Base-by-base conservation (phyloP, 2,113 vertebrate genomes). In the Cyphomyrus discorhynchus region DNA sequence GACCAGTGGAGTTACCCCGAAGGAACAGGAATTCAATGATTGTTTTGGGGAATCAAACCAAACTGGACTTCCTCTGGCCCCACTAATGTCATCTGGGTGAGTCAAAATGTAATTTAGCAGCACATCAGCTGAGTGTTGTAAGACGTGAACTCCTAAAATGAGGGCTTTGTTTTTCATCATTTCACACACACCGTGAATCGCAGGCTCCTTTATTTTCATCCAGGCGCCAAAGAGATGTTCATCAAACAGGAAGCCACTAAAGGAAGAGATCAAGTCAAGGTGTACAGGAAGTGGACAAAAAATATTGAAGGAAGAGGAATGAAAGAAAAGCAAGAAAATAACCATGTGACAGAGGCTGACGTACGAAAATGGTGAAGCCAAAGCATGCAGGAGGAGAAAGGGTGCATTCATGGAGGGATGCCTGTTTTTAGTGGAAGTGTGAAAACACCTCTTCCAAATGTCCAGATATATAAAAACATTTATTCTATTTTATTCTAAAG, bases 11-110 rank as follows among this genome's bases (percentile, higher is more conserved):
- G 47, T 11, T 93, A 35, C 94, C 91, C n/a, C 94, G 93, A 89
- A 94, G 90, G 83, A 95, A 96, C 93, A 96, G 97, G 92, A 97
- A 95, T 94, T 97, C 97, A 52, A 96, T 97, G 97, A 97, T 96
- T 1, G 46, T 94, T 88, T 91, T 97, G 91, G 95, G 95, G 42
- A 95, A 96, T 88, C 94, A 95, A 21, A 94, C 88, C 89, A 95
- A 94, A 92, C 82, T 95, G 53, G 96, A 97, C 92, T 94, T 95
- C 74, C 46, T 92, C 1, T 97, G 96, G 96, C 92, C 94, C 45
- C 91, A 94, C 31, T 95, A 93, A 91, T 11, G 50, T 52, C 66
- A 15, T 46, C 35, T 80, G 93, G 93, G 94, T 94, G 85, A 58
- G 82, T n/a, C 8, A 8, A 31, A 27, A 5, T 70, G 27, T 39